Base-by-base conservation (phyloP, 2,888 invertebrate genomes). In the Salticus scenicus region DNA sequence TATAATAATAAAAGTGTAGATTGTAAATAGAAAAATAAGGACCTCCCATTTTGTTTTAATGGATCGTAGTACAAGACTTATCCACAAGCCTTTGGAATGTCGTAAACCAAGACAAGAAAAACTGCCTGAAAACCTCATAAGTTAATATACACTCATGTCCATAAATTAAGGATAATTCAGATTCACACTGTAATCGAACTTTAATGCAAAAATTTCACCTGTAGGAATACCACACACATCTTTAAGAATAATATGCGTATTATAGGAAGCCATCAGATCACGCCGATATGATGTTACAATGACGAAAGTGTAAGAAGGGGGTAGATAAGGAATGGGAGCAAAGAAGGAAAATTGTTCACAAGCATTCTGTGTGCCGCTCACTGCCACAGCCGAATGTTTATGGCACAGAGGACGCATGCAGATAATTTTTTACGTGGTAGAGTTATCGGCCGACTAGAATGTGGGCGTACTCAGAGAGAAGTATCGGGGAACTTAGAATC, bases 351-450 rank as follows among this genome's bases (percentile, higher is more conserved):
- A 28, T 33, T 64, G 33, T 33, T 64, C 74, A 37, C 64, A 64
- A 74, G 12, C 17, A 20, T 0, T 41, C 1, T 1, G 28, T 24
- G 37, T 33, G 64, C 27, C 5, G 0, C 12, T 47, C 27, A 64
- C 0, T 33, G 27, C 37, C 20, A 37, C 0, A 74, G 17, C 0
- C 1, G 37, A 0, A 64, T 31, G 37, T 33, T 41, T 41, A 69
- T 74, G 64, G 27, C 74, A 64, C 74, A 74, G 20, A 74, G 31
- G 57, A 74, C 0, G 37, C 74, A 74, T 30, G 12, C 20, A 33
- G 63, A 74, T 74, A 33, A 74, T 31, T 12, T 74, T 57, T 74
- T 74, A 74, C 33, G 31, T 63, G 74, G 63, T 37, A 74, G 63
- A 63, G 33, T 74, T 63, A 74, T 74, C 47, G 47, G 30, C 7